These are phyloP conservation scores for Stramonita haemastoma DNA, from an alignment of 2,888 invertebrate species.

Conservation along the genomic window DNA sequence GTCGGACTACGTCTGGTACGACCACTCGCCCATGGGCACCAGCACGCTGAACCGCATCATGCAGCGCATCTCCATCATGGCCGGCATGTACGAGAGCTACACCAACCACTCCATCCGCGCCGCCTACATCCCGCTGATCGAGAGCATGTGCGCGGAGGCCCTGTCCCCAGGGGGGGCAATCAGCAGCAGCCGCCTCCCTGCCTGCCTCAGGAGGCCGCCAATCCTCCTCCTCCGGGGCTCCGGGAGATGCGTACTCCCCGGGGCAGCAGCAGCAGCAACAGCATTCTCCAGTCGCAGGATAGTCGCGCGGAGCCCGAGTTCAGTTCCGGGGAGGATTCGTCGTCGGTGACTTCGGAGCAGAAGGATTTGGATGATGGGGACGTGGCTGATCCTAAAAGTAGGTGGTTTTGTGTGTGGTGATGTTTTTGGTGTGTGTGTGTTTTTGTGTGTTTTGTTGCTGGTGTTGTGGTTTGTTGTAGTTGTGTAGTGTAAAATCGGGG, in stretches of 20 bases:
- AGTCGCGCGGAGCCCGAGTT: conserved; percentile 25
- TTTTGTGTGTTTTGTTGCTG: too few relatives aligned
- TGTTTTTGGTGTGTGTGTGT: neutral
- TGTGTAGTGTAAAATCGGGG: too few relatives aligned
- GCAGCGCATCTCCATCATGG: conserved; percentile 56
- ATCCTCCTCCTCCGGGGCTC: neutral
- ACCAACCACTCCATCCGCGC: conserved; percentile 69
- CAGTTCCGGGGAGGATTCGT: conserved; percentile 36
- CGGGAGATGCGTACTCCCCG: neutral
- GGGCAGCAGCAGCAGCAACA: conserved; percentile 15
- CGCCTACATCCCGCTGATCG: conserved; percentile 69
- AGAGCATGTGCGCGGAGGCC: conserved; percentile 45
- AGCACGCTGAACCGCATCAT: conserved; percentile 67
- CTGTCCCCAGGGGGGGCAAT: neutral
- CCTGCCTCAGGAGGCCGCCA: neutral
- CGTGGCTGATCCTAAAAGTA: conserved; percentile 24
- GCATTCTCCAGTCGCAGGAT: conserved; percentile 33
- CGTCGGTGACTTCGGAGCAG: conserved; percentile 35
- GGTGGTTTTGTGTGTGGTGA: neutral
- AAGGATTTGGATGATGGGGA: conserved; percentile 35
- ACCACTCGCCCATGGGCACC: conserved; percentile 68
- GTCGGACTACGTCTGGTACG: conserved; percentile 70
- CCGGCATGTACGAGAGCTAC: conserved; percentile 65
- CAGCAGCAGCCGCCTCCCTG: neutral
- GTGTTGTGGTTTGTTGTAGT: too few relatives aligned